Conservation (phyloP, 2,113 vertebrate species). For the Herpetotheres cachinnans region DNA sequence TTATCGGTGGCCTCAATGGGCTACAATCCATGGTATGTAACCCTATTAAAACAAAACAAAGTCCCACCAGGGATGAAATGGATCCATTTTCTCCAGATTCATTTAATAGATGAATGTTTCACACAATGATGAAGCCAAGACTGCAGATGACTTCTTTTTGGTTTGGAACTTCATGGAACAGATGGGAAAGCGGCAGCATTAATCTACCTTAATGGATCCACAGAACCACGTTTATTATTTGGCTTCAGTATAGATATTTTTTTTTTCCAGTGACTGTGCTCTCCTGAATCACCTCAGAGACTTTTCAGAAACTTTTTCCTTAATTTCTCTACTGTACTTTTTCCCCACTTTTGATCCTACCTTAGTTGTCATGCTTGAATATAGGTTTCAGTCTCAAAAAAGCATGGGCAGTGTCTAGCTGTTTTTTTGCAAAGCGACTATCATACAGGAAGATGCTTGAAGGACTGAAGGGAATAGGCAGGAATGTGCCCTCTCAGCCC, state of each 20-base stretch:
- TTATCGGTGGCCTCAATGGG: background rate
- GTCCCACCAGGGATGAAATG: background rate
- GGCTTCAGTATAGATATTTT: background rate
- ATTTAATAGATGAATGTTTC: slow-evolving; percentile 38
- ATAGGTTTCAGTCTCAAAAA: background rate
- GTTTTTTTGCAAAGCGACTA: background rate
- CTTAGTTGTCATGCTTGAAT: background rate
- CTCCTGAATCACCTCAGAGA: background rate
- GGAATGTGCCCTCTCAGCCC: background rate
- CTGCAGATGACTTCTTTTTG: slow-evolving; percentile 33
- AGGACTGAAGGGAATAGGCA: background rate
- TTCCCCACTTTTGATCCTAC: background rate
- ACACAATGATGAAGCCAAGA: slow-evolving; percentile 1
- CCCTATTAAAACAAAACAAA: slow-evolving; percentile 4
- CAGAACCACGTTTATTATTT: background rate
- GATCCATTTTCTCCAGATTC: slow-evolving; percentile 26
- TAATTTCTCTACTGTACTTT: background rate
- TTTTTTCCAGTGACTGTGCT: background rate
- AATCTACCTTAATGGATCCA: slow-evolving; percentile 22
- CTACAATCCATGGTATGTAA: slow-evolving; percentile 6
- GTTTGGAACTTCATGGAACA: slow-evolving; percentile 20
- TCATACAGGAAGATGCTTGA: background rate
- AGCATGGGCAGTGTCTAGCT: background rate
- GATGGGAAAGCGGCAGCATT: slow-evolving; percentile 22
- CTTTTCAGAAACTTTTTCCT: background rate